Evolutionary conservation across 2,888 invertebrate species (phyloP), one percentile per base, ranked within the genome.

Genomic region (Agrochola litura): DNA sequence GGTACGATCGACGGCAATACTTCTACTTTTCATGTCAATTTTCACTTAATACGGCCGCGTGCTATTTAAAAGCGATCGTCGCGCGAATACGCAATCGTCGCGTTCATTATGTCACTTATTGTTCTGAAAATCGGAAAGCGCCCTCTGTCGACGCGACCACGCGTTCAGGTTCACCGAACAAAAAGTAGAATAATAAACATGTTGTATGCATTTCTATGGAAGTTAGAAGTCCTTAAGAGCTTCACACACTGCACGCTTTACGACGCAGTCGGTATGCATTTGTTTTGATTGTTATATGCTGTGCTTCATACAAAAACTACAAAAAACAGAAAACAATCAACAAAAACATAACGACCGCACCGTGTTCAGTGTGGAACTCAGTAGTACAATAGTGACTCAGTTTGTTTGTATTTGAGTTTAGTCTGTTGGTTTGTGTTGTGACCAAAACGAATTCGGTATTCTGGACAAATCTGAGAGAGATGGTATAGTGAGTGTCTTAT

Each of bases 391-490:
- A 67, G 25, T 41, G 37, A 61, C 37, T 56, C 41, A 16, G 78
- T 71, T 37, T 37, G 8, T 22, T 67, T 61, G 63, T 79, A n/a
- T 79, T 79, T 79, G 49, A 79, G 79, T 79, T 79, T 19, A 5
- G 66, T 22, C 61, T 58, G 67, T 43, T 49, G 41, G 52, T 49
- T 67, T 52, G 30, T 69, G 6, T 25, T 61, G 56, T 63, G 37
- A 72, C 25, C 22, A n/a, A 12, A 71, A 65, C 54, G 22, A 58
- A 60, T 49, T 52, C 19, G 2, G 22, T 66, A 65, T 73, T 46
- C 25, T 43, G 14, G 4, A 6, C 49, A 9, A 43, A 61, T 16
- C 10, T 10, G 2, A 61, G 58, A 60, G 14, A 60, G 10, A 37
- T 25, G 16, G 22, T 5, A n/a, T 46, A 46, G 25, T 46, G 16